Evolutionary conservation across 2,797 vertebrate species (phyloP).

Genomic region (Danio albolineatus): DNA sequence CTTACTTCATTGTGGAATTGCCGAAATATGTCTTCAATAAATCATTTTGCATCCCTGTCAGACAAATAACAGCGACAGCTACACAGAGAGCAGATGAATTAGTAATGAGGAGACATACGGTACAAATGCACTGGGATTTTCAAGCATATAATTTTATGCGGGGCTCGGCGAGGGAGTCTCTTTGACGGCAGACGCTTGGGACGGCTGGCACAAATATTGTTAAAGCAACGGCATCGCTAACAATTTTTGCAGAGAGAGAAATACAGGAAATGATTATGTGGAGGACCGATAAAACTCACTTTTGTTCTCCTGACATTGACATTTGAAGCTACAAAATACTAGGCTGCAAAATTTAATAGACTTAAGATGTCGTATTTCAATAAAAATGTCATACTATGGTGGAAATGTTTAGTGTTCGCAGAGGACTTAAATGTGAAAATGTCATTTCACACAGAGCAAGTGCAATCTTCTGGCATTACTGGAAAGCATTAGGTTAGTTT

Average conservation of each 20-base stretch:
- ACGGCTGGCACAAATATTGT: slow-evolving; percentile 42
- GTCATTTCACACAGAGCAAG: background rate
- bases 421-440: slow-evolving; percentile 9
- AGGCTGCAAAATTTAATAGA: background rate
- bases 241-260: slow-evolving; percentile 18
- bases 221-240: slow-evolving; percentile 30
- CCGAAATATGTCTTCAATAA: slow-evolving; percentile 62
- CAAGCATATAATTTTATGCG: slow-evolving; percentile 50
- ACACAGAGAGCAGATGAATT: slow-evolving; percentile 65
- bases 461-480: slow-evolving; percentile 10
- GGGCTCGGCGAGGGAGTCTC: slow-evolving; percentile 33
- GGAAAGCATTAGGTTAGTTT: slow-evolving; percentile 23
- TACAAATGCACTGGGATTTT: slow-evolving; percentile 57
- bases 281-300: background rate
- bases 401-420: slow-evolving; percentile 3
- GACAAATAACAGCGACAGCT: slow-evolving; percentile 61
- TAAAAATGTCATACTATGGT: background rate
- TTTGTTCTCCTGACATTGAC: slow-evolving; percentile 46
- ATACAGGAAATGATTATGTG: slow-evolving; percentile 14
- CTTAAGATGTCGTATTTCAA: background rate
- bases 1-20: slow-evolving; percentile 59
- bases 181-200: slow-evolving; percentile 42
- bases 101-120: slow-evolving; percentile 61
- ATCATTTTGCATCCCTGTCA: slow-evolving; percentile 59
- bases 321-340: slow-evolving; percentile 6